A percentile compares a stretch with the other conserved stretches of the same genome.
These are phyloP conservation scores for Leptestheria dahalacensis DNA, from an alignment of 1,140 invertebrate species.

Conservation along the genomic window DNA sequence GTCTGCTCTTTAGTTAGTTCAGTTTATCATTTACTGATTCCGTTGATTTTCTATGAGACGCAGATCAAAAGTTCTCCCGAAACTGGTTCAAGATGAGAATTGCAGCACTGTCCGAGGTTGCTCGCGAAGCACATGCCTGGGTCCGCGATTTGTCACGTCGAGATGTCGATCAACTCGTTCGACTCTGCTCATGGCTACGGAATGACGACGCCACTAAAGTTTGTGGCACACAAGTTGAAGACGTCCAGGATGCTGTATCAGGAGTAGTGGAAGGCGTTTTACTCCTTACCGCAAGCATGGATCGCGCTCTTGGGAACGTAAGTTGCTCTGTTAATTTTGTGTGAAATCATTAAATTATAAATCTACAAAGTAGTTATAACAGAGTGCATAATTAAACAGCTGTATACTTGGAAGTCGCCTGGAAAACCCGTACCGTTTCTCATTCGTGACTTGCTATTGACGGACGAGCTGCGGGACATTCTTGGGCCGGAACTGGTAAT, in stretches of 20 bases:
- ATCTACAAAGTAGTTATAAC: too few species aligned
- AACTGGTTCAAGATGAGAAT: background rate
- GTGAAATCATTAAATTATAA: background rate
- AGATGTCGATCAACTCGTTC: background rate
- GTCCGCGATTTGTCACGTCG: too few species aligned
- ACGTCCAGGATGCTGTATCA: background rate
- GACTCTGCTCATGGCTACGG: background rate
- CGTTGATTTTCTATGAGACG: too few species aligned
- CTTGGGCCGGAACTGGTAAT: conserved; percentile 1
- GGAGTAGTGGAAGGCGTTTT: background rate
- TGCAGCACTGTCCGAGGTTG: background rate
- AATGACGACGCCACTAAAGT: background rate
- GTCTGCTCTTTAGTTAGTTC: too few species aligned
- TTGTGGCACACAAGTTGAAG: background rate
- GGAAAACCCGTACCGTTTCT: conserved; percentile 5
- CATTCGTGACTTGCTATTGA: conserved; percentile 7
- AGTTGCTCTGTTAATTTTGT: background rate
- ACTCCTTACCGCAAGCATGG: conserved; percentile 6
- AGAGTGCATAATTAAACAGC: background rate
- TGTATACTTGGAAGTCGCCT: background rate
- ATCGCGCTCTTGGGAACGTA: conserved; percentile 9
- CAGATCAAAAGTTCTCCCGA: background rate
- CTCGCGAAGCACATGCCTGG: background rate
- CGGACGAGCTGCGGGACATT: background rate
- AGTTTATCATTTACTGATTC: too few species aligned